Evolutionary conservation across 2,888 invertebrate species (phyloP).

Genomic region (Scaptomyza reducta): DNA sequence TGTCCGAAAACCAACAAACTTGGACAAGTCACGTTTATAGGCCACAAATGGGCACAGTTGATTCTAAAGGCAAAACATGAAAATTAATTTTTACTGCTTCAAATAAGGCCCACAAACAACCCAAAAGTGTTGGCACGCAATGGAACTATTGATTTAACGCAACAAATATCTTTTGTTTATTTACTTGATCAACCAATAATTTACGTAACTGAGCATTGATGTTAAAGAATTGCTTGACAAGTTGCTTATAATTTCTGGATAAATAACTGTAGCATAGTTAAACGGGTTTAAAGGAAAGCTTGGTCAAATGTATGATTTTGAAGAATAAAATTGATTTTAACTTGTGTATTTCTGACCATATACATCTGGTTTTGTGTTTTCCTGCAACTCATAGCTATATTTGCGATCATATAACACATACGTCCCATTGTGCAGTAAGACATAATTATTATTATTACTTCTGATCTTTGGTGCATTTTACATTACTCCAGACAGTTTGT

Average conservation of each 20-base stretch:
- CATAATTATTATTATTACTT: too few relatives aligned
- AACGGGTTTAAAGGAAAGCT: too few relatives aligned
- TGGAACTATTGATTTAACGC: slow-evolving; percentile 8
- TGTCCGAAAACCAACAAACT: slow-evolving; percentile 51
- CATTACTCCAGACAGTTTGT: too few relatives aligned
- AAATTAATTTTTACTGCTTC: slow-evolving; percentile 20
- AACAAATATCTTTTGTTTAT: background rate
- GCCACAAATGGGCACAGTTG: slow-evolving; percentile 53
- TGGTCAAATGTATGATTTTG: too few relatives aligned
- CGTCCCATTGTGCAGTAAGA: slow-evolving; percentile 21
- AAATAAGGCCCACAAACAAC: background rate
- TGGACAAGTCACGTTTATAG: slow-evolving; percentile 72
- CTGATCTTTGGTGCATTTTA: too few relatives aligned
- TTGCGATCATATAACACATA: slow-evolving; percentile 23
- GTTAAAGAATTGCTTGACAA: too few relatives aligned
- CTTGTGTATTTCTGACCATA: too few relatives aligned
- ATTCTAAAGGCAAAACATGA: slow-evolving; percentile 2
- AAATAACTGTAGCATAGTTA: too few relatives aligned
- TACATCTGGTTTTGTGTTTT: too few relatives aligned
- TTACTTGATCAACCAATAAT: background rate
- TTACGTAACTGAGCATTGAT: too few relatives aligned
- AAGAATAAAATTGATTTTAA: too few relatives aligned
- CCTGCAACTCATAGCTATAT: slow-evolving; percentile 51
- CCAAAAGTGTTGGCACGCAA: slow-evolving; percentile 1
- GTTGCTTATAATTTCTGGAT: too few relatives aligned